Conservation (phyloP, 1,140 invertebrate species). For the Paraescarpia echinospica region DNA sequence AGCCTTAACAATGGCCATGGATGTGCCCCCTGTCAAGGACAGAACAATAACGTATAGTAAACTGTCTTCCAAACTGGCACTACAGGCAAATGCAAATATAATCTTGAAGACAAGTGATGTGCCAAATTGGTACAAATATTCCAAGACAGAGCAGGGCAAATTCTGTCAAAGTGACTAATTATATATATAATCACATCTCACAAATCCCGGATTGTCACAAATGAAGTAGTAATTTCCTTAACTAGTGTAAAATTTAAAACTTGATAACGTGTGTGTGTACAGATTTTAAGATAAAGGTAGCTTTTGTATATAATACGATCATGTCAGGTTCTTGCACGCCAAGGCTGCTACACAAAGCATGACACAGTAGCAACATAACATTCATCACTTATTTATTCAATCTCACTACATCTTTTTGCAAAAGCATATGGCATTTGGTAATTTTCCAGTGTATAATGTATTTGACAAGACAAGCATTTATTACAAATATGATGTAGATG, state of each 20-base stretch:
- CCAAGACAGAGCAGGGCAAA: too few relatives aligned
- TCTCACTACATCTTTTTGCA: not conserved
- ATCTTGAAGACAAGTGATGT: not conserved
- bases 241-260: too few relatives aligned
- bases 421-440: not conserved
- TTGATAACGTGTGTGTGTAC: too few relatives aligned
- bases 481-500: not conserved
- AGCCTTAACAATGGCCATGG: not conserved
- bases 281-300: not conserved
- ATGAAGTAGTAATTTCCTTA: too few relatives aligned
- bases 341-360: not conserved
- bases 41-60: not conserved
- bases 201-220: too few relatives aligned
- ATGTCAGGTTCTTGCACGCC: not conserved
- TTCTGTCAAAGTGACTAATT: too few relatives aligned
- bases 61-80: not conserved
- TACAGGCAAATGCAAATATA: not conserved
- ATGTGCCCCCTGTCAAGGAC: not conserved
- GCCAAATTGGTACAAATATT: not conserved
- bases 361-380: not conserved
- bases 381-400: not conserved
- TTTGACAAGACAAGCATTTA: not conserved
- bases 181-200: too few relatives aligned
- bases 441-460: not conserved
- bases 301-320: not conserved